Conservation (phyloP, 2,888 invertebrate genomes). For the Xylota segnis region DNA sequence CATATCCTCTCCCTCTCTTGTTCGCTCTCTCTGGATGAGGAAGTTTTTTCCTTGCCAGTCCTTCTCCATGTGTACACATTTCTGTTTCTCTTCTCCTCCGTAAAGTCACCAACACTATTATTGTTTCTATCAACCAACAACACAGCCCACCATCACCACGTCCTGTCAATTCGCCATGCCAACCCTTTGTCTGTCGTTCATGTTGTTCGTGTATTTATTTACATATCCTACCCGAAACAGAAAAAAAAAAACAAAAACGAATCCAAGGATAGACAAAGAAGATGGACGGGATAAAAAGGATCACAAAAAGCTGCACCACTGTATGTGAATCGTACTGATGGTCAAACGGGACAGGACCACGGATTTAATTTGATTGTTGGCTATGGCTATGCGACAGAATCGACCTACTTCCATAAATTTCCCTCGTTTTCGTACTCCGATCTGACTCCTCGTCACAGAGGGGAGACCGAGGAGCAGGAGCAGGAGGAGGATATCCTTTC, state of each 20-base stretch:
- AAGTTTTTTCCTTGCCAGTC: not conserved
- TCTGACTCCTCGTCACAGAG: not conserved
- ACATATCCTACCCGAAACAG: slow-evolving; percentile 11
- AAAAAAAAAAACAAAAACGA: slow-evolving; percentile 1
- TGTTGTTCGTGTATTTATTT: slow-evolving; percentile 46
- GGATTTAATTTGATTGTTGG: slow-evolving; percentile 74
- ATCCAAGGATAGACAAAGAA: slow-evolving; percentile 20
- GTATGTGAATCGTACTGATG: slow-evolving; percentile 24
- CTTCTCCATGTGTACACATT: slow-evolving; percentile 13
- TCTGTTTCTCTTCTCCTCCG: slow-evolving; percentile 1
- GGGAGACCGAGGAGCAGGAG: not conserved
- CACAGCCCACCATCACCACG: slow-evolving; percentile 16
- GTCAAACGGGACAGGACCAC: slow-evolving; percentile 63
- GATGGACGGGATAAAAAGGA: slow-evolving; percentile 17
- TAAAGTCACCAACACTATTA: slow-evolving; percentile 22
- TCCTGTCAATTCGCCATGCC: slow-evolving; percentile 50
- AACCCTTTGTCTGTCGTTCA: slow-evolving; percentile 35
- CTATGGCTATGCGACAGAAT: slow-evolving; percentile 76
- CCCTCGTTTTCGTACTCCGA: slow-evolving; percentile 27
- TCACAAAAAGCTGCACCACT: slow-evolving; percentile 22
- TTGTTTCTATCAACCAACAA: slow-evolving; percentile 2
- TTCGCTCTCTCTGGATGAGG: slow-evolving; percentile 35
- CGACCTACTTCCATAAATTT: slow-evolving; percentile 76
- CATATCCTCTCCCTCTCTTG: slow-evolving; percentile 23
- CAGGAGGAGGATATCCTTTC: slow-evolving; percentile 16